phyloP scores from a whole-genome alignment of 2,797 vertebrate species.

The Trachurus trachurus region DNA sequence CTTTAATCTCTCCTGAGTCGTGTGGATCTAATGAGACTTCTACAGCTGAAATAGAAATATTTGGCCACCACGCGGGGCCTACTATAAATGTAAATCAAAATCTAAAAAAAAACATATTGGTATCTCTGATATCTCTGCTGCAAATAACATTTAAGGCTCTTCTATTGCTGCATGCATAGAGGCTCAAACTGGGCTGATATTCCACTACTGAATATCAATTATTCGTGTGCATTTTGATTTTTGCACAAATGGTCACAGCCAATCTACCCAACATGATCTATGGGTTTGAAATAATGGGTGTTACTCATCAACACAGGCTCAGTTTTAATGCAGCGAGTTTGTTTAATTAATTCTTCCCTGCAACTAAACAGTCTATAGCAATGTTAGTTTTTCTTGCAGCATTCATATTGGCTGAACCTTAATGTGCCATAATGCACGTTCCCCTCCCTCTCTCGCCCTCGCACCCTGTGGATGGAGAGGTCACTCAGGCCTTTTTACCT shows the following conservation, averaged over 20 bases:
- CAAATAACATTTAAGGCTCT: background rate
- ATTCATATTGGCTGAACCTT: background rate
- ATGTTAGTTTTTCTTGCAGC: background rate
- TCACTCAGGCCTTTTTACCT: constrained; percentile 42
- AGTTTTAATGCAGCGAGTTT: background rate
- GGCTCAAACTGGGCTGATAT: background rate
- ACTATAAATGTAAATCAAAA: background rate
- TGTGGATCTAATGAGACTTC: background rate
- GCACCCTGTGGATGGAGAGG: constrained; percentile 28
- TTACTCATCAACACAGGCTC: background rate
- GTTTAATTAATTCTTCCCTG: background rate
- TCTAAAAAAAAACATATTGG: background rate
- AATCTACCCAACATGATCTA: background rate
- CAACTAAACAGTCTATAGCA: background rate
- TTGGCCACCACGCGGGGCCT: background rate
- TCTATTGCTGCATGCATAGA: background rate
- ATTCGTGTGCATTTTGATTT: background rate
- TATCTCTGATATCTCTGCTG: background rate
- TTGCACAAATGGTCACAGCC: background rate
- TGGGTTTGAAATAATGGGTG: background rate
- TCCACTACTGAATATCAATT: background rate
- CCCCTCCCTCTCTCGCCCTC: constrained; percentile 8
- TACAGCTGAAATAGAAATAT: background rate
- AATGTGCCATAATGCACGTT: background rate
- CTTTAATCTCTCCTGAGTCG: background rate